Evolutionary conservation across 2,888 invertebrate genomes (phyloP), one percentile per base, ranked within the genome.

Genomic region (Lissonota sp.): DNA sequence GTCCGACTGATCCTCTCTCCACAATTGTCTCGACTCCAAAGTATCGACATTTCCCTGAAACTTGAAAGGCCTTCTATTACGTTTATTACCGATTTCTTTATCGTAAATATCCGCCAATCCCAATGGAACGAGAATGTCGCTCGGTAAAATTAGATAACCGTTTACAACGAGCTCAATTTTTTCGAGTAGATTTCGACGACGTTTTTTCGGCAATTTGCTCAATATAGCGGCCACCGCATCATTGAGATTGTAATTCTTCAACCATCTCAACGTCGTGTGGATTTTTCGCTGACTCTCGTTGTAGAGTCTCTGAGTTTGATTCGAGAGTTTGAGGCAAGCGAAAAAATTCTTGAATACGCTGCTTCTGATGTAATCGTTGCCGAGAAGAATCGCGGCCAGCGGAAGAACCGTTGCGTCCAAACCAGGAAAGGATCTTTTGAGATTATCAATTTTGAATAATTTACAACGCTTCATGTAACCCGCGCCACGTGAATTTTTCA

Each of bases 331-430:
- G 5, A 96, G 89, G 67, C 95, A 94, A 0, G 93, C 91, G 87
- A 96, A 96, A 90, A 98, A 97, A 83, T 95, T 94, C 1, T 93
- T 93, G 88, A 98, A 97, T 0, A 94, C 93, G 4, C 93, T 93
- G 78, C 94, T 94, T 51, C 95, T 94, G 6, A 98, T 95, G 92
- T 96, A 98, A 92, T 99, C 99, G 93, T 99, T 99, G 0, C 98
- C 99, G 6, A 98, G 93, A 46, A 98, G 90, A 0, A 97, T 96
- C 0, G 97, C 97, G 82, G 98, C 94, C 26, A 99, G 90, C 0
- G 98, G 97, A 64, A 99, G 90, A 81, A 96, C 92, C 12, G 95
- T 94, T 83, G 94, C 94, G 80, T 95, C 94, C 42, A 97, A 90
- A 0, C 95, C 95, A 0, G 95, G 95, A 90, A 96, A 96, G 69